These are phyloP conservation scores for Halichoeres trimaculatus DNA, from an alignment of 2,113 vertebrate genomes.

Conservation along the genomic window DNA sequence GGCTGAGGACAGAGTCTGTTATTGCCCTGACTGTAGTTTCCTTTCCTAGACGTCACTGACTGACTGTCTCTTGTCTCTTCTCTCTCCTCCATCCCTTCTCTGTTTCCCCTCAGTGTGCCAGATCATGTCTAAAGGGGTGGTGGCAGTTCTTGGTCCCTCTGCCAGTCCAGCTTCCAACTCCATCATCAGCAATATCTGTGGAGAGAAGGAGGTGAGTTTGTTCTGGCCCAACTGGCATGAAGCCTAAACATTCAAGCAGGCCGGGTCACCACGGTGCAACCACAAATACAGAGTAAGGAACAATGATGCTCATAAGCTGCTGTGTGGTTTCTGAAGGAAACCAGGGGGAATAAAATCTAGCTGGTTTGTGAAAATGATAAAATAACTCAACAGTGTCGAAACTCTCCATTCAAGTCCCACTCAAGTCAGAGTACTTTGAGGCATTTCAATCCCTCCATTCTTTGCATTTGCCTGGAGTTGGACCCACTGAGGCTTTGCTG, in stretches of 20 bases:
- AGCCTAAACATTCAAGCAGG: not conserved
- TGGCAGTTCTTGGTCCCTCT: constrained; percentile 95
- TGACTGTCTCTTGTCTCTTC: constrained; percentile 1
- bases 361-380: constrained; percentile 53
- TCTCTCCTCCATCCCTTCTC: not conserved
- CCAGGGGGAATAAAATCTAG: constrained; percentile 16
- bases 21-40: constrained; percentile 3
- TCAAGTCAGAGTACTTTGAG: constrained; percentile 41
- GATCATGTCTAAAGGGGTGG: constrained; percentile 97
- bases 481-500: not conserved
- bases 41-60: constrained; percentile 6
- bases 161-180: constrained; percentile 98
- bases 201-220: constrained; percentile 96
- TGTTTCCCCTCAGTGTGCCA: constrained; percentile 90
- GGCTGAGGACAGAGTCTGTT: constrained; percentile 24
- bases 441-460: constrained; percentile 44
- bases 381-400: constrained; percentile 38
- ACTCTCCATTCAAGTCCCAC: constrained; percentile 10
- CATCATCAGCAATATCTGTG: constrained; percentile 99
- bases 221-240: not conserved
- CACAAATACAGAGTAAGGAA: constrained; percentile 27
- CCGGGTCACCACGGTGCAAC: not conserved
- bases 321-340: constrained; percentile 24
- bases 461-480: constrained; percentile 42
- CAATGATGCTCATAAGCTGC: constrained; percentile 39